Percentiles rank a stretch among this genome's conserved stretches.
These are phyloP conservation scores for Prinia subflava DNA, from an alignment of 2,113 vertebrate genomes.

Conservation along the genomic window DNA sequence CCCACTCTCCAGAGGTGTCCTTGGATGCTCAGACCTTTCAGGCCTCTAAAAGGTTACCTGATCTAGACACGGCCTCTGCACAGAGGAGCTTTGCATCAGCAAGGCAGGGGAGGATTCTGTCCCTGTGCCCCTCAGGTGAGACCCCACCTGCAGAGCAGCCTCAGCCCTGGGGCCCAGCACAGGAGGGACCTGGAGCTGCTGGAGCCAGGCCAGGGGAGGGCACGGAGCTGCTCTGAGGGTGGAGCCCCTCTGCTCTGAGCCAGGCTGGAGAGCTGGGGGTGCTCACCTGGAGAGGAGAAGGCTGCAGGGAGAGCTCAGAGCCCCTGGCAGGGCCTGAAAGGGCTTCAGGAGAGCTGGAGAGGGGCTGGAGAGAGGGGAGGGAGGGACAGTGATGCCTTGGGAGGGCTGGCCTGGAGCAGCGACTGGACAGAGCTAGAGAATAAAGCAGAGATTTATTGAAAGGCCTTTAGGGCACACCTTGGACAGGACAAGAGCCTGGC, in stretches of 20 bases:
- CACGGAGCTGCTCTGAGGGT: rapidly evolving
- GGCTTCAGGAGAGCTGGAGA: background rate
- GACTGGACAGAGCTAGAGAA: no score
- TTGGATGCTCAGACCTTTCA: background rate
- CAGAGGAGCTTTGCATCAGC: background rate
- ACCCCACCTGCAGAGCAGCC: background rate
- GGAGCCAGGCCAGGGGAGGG: background rate
- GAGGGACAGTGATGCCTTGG: background rate
- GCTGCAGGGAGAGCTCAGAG: background rate
- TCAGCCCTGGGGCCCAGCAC: background rate
- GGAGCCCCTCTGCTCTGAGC: background rate
- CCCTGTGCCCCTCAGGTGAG: background rate
- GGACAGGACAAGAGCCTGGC: no score
- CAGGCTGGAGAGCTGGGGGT: background rate
- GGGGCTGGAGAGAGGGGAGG: background rate
- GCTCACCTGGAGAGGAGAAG: background rate
- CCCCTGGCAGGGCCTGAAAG: rapidly evolving
- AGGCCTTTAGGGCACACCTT: no score
- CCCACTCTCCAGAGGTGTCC: background rate
- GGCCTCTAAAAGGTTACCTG: background rate
- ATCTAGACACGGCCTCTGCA: background rate
- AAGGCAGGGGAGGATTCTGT: background rate
- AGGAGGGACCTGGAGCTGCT: background rate
- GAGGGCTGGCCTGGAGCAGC: no score
- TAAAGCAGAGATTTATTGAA: no score